phyloP scores from a whole-genome alignment of 2,888 invertebrate species.

The Cheilosia impressa region DNA sequence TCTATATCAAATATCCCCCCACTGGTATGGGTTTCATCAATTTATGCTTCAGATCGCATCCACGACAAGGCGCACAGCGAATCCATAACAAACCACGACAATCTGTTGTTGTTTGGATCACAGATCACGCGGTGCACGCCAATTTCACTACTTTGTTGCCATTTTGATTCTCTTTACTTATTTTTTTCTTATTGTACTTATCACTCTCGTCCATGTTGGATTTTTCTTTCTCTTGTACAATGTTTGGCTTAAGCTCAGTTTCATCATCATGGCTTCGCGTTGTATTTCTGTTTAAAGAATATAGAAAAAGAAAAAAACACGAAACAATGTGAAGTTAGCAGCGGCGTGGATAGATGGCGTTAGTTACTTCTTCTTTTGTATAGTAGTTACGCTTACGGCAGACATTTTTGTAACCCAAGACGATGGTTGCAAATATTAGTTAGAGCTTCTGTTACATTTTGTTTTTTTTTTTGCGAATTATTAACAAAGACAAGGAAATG shows the following conservation, averaged over 20 bases:
- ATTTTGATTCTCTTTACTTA: constrained; percentile 7
- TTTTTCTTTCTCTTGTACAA: constrained; percentile 16
- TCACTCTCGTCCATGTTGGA: constrained; percentile 1
- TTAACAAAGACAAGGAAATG: background rate
- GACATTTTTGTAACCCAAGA: constrained; percentile 47
- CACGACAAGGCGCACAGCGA: constrained; percentile 21
- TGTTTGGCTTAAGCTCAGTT: constrained; percentile 41
- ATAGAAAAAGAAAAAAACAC: constrained; percentile 35
- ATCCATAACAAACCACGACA: constrained; percentile 62
- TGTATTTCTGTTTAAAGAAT: constrained; percentile 4
- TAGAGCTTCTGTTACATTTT: constrained; percentile 52
- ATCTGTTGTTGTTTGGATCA: constrained; percentile 55
- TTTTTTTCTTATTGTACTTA: background rate
- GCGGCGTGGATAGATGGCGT: constrained; percentile 61
- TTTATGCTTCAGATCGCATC: constrained; percentile 41
- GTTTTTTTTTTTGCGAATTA: constrained; percentile 14
- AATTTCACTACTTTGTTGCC: constrained; percentile 49
- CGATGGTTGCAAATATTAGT: constrained; percentile 42
- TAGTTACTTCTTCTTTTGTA: constrained; percentile 36
- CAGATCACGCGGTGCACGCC: constrained; percentile 67
- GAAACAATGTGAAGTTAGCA: constrained; percentile 24
- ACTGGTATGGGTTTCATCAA: constrained; percentile 42
- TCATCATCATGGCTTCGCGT: constrained; percentile 45
- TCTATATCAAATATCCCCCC: constrained; percentile 45
- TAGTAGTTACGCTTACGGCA: background rate